These are phyloP conservation scores for Tenthredo distinguenda DNA, from an alignment of 2,888 invertebrate species.

Conservation along the genomic window DNA sequence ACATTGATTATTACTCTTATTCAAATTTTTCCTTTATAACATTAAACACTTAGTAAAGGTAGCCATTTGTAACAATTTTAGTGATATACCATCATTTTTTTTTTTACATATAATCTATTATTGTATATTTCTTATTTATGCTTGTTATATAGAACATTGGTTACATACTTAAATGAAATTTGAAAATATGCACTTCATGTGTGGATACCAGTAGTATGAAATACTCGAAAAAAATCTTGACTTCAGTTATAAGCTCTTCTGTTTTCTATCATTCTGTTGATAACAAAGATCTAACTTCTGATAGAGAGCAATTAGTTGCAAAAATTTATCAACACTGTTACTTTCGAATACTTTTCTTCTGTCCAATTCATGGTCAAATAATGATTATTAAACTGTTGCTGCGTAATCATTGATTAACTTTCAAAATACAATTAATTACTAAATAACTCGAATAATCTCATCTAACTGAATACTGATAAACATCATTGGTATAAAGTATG, in stretches of 20 bases:
- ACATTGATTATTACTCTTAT: slow-evolving; percentile 39
- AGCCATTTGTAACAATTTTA: slow-evolving; percentile 45
- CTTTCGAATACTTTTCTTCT: not conserved
- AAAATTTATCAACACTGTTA: not conserved
- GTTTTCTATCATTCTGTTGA: slow-evolving; percentile 14
- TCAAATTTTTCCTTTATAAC: slow-evolving; percentile 23
- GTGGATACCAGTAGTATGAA: slow-evolving; percentile 56
- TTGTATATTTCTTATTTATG: slow-evolving; percentile 11
- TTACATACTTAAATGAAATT: slow-evolving; percentile 54
- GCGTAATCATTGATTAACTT: not conserved
- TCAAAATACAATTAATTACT: slow-evolving; percentile 34
- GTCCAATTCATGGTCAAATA: slow-evolving; percentile 6
- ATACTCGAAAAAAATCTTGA: slow-evolving; percentile 10
- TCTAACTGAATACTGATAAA: slow-evolving; percentile 44
- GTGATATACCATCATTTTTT: slow-evolving; percentile 32
- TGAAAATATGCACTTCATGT: slow-evolving; percentile 55
- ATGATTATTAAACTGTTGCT: not conserved
- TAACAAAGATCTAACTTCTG: slow-evolving; percentile 4
- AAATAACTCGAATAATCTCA: slow-evolving; percentile 45
- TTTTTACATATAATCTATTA: slow-evolving; percentile 26
- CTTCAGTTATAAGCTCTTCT: slow-evolving; percentile 9
- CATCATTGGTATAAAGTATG: not conserved
- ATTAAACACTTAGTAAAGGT: slow-evolving; percentile 48
- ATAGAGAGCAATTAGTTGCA: slow-evolving; percentile 11
- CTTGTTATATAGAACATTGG: not conserved